These are phyloP conservation scores for Allacma fusca DNA, from an alignment of 2,888 invertebrate species.

Conservation along the genomic window DNA sequence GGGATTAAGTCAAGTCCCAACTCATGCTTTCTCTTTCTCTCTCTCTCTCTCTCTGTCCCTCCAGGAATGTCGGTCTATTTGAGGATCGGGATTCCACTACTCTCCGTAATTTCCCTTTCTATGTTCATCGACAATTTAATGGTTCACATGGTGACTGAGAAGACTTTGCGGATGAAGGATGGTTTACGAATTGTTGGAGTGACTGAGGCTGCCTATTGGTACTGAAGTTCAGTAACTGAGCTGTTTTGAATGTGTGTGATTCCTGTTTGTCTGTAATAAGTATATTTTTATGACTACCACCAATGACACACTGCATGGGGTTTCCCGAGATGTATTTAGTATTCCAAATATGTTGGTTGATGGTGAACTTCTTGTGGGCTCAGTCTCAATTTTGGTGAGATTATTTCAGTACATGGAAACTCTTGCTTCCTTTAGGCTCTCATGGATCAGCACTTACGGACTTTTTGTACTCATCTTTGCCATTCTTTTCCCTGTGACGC, in stretches of 20 bases:
- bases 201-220: slow-evolving; percentile 71
- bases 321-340: too few relatives aligned
- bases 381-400: too few relatives aligned
- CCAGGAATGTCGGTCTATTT: slow-evolving; percentile 78
- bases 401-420: too few relatives aligned
- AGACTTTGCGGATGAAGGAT: slow-evolving; percentile 86
- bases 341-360: too few relatives aligned
- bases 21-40: too few relatives aligned
- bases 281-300: too few relatives aligned
- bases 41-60: slow-evolving; percentile 37
- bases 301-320: too few relatives aligned
- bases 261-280: too few relatives aligned
- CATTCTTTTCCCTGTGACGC: neutral
- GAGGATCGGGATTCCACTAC: slow-evolving; percentile 78
- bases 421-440: slow-evolving; percentile 69
- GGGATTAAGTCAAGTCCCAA: too few relatives aligned
- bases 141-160: slow-evolving; percentile 83
- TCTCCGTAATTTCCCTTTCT: slow-evolving; percentile 83
- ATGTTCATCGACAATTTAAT: slow-evolving; percentile 83
- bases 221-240: slow-evolving; percentile 62
- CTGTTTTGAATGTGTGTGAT: too few relatives aligned
- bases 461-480: slow-evolving; percentile 80
- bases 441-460: slow-evolving; percentile 73
- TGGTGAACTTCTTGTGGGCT: too few relatives aligned
- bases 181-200: slow-evolving; percentile 88